Evolutionary conservation across 2,888 invertebrate species (phyloP).

Genomic region (Azorinus chamasolen): DNA sequence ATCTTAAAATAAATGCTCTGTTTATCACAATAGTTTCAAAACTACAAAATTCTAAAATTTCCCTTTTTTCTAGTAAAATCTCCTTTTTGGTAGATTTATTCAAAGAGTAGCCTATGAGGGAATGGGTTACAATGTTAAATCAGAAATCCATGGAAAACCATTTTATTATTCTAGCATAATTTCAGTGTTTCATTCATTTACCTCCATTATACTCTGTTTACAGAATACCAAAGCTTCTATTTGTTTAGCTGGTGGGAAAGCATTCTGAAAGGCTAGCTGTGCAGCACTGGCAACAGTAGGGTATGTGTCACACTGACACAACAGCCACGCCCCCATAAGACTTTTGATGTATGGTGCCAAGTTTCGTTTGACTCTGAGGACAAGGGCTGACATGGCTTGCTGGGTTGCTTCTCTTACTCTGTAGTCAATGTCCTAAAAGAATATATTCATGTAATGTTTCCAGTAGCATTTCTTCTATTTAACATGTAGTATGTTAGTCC

Average conservation of each 20-base stretch:
- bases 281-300: slow-evolving; percentile 94
- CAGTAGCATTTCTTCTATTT: neutral
- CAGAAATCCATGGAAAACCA: neutral
- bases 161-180: too few species aligned
- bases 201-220: slow-evolving; percentile 92
- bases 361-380: slow-evolving; percentile 91
- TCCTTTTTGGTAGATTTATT: too few species aligned
- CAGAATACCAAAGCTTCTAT: slow-evolving; percentile 94
- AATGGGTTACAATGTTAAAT: too few species aligned
- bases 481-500: neutral
- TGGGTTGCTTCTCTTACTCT: slow-evolving; percentile 93
- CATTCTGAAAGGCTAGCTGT: slow-evolving; percentile 89
- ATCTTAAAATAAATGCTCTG: too few species aligned
- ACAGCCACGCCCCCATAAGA: slow-evolving; percentile 94
- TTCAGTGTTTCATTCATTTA: too few species aligned
- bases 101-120: too few species aligned
- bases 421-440: slow-evolving; percentile 91
- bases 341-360: slow-evolving; percentile 93
- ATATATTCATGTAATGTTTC: neutral
- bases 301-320: slow-evolving; percentile 94
- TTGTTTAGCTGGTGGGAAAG: slow-evolving; percentile 93
- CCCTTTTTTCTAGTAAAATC: too few species aligned
- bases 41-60: too few species aligned
- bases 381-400: slow-evolving; percentile 90
- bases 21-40: too few species aligned